phyloP scores from a whole-genome alignment of 2,888 invertebrate species.

The Aporophyla lueneburgensis region DNA sequence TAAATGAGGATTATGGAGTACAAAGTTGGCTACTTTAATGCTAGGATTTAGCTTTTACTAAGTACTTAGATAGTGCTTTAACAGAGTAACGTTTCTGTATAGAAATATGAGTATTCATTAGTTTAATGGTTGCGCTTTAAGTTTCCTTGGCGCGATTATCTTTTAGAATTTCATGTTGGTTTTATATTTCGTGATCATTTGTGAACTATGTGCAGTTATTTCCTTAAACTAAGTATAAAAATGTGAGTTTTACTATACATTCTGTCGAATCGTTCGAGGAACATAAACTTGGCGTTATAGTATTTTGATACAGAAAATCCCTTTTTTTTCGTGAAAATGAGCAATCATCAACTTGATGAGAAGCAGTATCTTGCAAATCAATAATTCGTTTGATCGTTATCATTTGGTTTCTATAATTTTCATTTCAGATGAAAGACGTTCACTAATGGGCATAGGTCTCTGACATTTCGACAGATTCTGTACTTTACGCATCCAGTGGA shows the following conservation, averaged over 20 bases:
- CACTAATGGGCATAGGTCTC: too few relatives aligned
- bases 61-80: slow-evolving; percentile 54
- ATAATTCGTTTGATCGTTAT: too few relatives aligned
- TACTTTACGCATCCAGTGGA: too few relatives aligned
- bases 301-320: too few relatives aligned
- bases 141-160: slow-evolving; percentile 23
- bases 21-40: slow-evolving; percentile 57
- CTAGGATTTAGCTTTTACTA: slow-evolving; percentile 51
- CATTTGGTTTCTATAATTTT: too few relatives aligned
- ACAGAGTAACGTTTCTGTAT: slow-evolving; percentile 39
- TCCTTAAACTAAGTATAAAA: not conserved
- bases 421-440: too few relatives aligned
- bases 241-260: not conserved
- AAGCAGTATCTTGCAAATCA: not conserved
- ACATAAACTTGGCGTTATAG: too few relatives aligned
- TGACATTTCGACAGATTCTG: too few relatives aligned
- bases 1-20: slow-evolving; percentile 56
- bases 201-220: not conserved
- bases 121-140: slow-evolving; percentile 43
- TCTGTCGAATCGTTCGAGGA: too few relatives aligned
- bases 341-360: not conserved
- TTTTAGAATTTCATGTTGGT: slow-evolving; percentile 14
- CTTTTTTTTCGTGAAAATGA: not conserved
- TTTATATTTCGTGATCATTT: not conserved
- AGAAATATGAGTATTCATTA: slow-evolving; percentile 60